These are phyloP conservation scores for Lagodon rhomboides DNA, from an alignment of 2,797 vertebrate species.

Conservation along the genomic window DNA sequence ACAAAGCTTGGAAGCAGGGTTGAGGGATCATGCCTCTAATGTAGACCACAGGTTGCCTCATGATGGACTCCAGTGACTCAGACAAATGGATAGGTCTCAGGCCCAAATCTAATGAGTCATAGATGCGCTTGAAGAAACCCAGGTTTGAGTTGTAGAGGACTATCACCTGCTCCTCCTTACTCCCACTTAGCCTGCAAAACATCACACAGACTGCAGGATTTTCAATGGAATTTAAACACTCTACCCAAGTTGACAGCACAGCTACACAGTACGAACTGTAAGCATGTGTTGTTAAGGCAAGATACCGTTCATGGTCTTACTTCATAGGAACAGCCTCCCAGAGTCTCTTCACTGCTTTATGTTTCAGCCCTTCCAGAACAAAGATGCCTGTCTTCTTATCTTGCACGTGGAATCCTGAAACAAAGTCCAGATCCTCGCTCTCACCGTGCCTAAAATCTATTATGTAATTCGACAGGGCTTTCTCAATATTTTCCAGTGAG, in stretches of 20 bases:
- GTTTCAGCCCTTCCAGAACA: constrained; percentile 89
- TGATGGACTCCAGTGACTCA: constrained; percentile 77
- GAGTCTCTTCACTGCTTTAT: constrained; percentile 84
- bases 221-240: constrained; percentile 52
- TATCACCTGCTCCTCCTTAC: constrained; percentile 74
- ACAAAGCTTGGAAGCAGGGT: constrained; percentile 85
- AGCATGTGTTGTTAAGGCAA: constrained; percentile 13
- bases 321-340: constrained; percentile 85
- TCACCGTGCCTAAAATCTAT: constrained; percentile 67
- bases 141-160: constrained; percentile 87
- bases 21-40: constrained; percentile 74
- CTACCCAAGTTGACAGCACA: constrained; percentile 30
- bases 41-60: constrained; percentile 81
- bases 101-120: constrained; percentile 82
- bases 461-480: constrained; percentile 74
- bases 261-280: constrained; percentile 52
- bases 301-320: constrained; percentile 75
- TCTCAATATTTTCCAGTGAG: constrained; percentile 53
- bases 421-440: constrained; percentile 80
- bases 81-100: constrained; percentile 82
- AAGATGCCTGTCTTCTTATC: constrained; percentile 87
- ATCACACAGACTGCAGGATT: constrained; percentile 52
- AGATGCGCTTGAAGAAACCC: constrained; percentile 85
- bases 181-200: constrained; percentile 74
- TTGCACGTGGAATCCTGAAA: constrained; percentile 90